phyloP scores from a whole-genome alignment of 2,797 vertebrate species.

The Myotis planiceps region DNA sequence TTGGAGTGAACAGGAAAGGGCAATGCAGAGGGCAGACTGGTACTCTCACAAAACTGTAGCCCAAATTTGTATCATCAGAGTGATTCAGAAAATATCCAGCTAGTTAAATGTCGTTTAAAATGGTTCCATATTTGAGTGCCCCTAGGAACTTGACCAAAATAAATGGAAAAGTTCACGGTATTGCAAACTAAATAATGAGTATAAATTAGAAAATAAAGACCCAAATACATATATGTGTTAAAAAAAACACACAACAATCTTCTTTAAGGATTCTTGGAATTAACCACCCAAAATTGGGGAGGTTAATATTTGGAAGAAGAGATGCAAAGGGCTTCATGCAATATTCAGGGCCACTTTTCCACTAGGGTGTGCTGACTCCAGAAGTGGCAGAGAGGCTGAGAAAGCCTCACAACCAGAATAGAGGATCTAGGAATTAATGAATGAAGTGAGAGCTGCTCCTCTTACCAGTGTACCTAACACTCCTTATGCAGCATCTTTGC shows the following conservation, averaged over 20 bases:
- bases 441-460: background rate
- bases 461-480: background rate
- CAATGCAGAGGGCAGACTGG: background rate
- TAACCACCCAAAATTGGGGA: background rate
- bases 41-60: background rate
- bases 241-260: conserved; percentile 6
- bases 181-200: background rate
- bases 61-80: background rate
- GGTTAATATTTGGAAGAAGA: background rate
- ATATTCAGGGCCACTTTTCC: background rate
- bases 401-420: background rate
- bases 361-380: background rate
- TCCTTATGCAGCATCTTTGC: background rate
- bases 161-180: conserved; percentile 35
- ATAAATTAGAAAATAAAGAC: conserved; percentile 20
- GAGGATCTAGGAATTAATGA: background rate
- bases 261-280: background rate
- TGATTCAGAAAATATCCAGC: conserved; percentile 16
- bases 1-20: background rate
- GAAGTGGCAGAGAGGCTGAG: background rate
- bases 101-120: conserved; percentile 17
- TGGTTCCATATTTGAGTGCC: background rate
- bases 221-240: background rate
- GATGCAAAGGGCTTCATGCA: background rate
- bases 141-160: conserved; percentile 45